Evolutionary conservation across 2,888 invertebrate genomes (phyloP).

Genomic region (Parthenolecanium corni): DNA sequence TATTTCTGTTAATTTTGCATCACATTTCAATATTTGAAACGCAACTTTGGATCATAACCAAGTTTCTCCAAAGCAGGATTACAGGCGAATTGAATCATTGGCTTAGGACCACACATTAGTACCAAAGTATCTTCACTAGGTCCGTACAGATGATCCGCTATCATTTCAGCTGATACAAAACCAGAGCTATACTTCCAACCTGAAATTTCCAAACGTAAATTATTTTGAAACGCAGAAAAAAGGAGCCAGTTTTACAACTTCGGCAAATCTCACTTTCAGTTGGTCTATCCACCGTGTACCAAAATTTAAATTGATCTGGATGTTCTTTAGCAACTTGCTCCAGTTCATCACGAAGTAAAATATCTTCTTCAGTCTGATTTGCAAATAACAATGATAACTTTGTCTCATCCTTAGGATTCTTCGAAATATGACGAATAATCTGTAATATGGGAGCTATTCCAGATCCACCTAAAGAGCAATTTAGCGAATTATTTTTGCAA

Average conservation of each 20-base stretch:
- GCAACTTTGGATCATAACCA: conserved; percentile 60
- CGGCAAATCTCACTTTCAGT: conserved; percentile 49
- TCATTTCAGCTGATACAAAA: conserved; percentile 86
- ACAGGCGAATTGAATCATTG: conserved; percentile 93
- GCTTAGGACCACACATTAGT: conserved; percentile 94
- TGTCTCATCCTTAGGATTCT: conserved; percentile 62
- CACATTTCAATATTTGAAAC: conserved; percentile 68
- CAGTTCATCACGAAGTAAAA: conserved; percentile 74
- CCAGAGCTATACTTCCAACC: conserved; percentile 87
- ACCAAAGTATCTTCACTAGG: conserved; percentile 69
- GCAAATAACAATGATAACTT: conserved; percentile 79
- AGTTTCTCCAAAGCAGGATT: conserved; percentile 84
- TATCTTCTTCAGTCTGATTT: conserved; percentile 93
- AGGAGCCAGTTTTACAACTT: too few species aligned
- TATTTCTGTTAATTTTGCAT: too few species aligned
- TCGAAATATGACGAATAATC: conserved; percentile 73
- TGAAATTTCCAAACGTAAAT: conserved; percentile 36
- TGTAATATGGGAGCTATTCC: conserved; percentile 98
- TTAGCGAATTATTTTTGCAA: too few species aligned
- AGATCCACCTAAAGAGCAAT: conserved; percentile 72
- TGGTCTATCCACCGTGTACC: conserved; percentile 93
- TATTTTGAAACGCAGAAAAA: background rate
- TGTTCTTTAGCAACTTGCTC: conserved; percentile 61
- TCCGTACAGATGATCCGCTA: conserved; percentile 69
- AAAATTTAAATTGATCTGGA: conserved; percentile 72